Evolutionary conservation across 2,797 vertebrate genomes (phyloP).

Genomic region (Muscicapa comitata): DNA sequence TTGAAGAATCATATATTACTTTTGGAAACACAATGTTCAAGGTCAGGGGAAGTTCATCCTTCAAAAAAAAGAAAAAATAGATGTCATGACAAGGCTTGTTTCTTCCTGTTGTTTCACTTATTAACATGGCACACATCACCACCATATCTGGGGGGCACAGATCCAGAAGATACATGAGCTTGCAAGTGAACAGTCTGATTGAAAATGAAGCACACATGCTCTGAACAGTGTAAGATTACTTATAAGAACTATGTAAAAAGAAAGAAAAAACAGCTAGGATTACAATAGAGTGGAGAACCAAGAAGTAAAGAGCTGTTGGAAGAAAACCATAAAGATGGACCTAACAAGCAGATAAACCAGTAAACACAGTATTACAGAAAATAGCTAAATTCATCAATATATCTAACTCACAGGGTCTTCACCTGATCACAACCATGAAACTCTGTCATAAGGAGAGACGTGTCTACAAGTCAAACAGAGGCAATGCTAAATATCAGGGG

Average conservation of each 20-base stretch:
- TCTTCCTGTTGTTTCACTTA: neutral
- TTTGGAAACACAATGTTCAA: neutral
- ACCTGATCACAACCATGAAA: neutral
- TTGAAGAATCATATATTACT: neutral
- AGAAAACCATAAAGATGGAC: neutral
- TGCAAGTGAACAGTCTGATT: neutral
- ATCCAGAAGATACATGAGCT: neutral
- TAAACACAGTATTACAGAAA: neutral
- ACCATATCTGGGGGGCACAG: neutral
- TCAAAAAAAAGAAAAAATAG: neutral
- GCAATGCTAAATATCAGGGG: neutral
- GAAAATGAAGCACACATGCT: neutral
- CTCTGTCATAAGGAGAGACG: neutral
- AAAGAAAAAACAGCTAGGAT: neutral
- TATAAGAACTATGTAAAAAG: neutral
- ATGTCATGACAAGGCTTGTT: neutral
- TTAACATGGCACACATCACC: neutral
- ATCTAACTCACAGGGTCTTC: neutral
- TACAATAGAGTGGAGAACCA: neutral
- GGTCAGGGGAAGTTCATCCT: neutral
- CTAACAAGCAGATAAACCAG: neutral
- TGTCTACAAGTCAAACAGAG: neutral
- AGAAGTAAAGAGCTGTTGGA: neutral
- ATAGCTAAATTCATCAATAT: neutral
- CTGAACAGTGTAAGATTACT: neutral